These are phyloP conservation scores for Nothocercus julius DNA, from an alignment of 2,113 vertebrate genomes.

Conservation along the genomic window DNA sequence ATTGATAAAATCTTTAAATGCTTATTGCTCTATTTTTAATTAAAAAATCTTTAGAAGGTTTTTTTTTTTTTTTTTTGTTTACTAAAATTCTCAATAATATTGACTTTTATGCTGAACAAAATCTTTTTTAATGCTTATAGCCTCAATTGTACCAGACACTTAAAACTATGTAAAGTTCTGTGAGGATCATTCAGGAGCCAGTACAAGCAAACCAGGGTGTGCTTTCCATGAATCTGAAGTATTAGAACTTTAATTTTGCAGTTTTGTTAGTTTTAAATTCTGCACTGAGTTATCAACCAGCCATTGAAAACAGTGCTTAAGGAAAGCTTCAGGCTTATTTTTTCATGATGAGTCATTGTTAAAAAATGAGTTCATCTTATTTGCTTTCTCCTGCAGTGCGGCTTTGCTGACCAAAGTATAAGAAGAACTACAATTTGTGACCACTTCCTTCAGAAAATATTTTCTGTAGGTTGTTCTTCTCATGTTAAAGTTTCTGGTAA, in stretches of 20 bases:
- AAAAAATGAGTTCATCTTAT: constrained; percentile 51
- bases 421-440: neutral
- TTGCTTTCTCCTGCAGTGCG: constrained; percentile 41
- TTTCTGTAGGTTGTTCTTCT: neutral
- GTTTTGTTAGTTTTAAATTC: neutral
- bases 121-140: neutral
- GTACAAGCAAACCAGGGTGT: neutral
- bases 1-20: neutral
- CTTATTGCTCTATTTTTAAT: neutral
- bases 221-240: neutral
- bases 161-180: neutral
- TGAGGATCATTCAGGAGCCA: neutral
- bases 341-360: constrained; percentile 41
- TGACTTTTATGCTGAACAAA: neutral
- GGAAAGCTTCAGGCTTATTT: constrained; percentile 46
- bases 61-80: neutral
- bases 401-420: neutral
- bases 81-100: neutral
- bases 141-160: neutral
- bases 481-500: neutral
- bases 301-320: constrained; percentile 43
- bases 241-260: constrained; percentile 22
- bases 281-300: neutral
- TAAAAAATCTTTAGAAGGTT: neutral
- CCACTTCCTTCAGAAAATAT: neutral